These are phyloP conservation scores for Hypothenemus hampei DNA, from an alignment of 1,140 invertebrate species.

Conservation along the genomic window DNA sequence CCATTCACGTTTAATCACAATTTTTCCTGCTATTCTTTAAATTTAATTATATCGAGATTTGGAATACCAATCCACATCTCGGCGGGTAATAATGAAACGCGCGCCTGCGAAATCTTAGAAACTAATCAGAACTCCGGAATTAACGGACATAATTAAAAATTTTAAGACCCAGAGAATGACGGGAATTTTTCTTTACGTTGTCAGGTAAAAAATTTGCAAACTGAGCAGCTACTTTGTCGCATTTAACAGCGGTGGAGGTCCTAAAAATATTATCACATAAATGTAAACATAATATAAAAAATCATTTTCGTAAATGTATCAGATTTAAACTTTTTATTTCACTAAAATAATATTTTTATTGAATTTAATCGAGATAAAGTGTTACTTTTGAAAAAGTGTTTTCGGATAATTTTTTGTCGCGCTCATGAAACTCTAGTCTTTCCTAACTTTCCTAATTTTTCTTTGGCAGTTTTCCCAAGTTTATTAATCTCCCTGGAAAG, in stretches of 20 bases:
- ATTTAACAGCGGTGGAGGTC: slow-evolving; percentile 5
- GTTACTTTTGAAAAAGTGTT: neutral
- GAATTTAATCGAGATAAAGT: neutral
- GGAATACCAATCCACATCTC: too few relatives aligned
- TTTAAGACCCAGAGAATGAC: neutral
- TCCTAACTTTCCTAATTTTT: slow-evolving; percentile 29
- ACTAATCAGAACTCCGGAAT: slow-evolving; percentile 7
- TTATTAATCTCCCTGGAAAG: slow-evolving; percentile 26
- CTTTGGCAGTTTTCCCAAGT: slow-evolving; percentile 27
- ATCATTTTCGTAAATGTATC: too few relatives aligned
- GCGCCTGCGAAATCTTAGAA: slow-evolving; percentile 2
- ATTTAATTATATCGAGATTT: too few relatives aligned
- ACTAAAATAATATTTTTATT: neutral
- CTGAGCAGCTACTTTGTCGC: too few relatives aligned
- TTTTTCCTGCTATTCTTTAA: too few relatives aligned
- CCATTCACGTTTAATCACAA: too few relatives aligned
- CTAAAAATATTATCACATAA: too few relatives aligned
- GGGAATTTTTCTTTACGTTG: neutral
- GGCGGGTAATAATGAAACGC: too few relatives aligned
- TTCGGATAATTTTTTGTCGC: slow-evolving; percentile 3
- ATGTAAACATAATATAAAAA: too few relatives aligned
- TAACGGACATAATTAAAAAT: slow-evolving; percentile 13
- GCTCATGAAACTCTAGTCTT: slow-evolving; percentile 4
- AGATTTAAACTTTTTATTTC: neutral
- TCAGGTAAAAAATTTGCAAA: neutral